Conservation (phyloP, 2,797 vertebrate species). For the Sebastes itinus region DNA sequence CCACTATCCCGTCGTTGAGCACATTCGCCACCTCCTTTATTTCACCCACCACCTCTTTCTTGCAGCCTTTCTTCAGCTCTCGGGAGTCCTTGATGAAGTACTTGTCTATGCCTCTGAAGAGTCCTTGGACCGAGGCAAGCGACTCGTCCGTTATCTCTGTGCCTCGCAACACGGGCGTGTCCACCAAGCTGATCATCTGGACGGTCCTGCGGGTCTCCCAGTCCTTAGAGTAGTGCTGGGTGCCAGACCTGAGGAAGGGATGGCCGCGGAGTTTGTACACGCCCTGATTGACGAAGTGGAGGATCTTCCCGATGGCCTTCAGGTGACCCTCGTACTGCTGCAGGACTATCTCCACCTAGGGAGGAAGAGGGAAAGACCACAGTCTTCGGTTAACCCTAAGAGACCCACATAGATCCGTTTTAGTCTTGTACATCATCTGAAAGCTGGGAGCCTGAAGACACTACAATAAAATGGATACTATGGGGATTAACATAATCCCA, state of each 20-base stretch:
- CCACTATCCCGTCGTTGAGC: conserved; percentile 72
- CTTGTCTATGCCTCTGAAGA: conserved; percentile 78
- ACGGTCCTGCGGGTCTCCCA: conserved; percentile 79
- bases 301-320: conserved; percentile 65
- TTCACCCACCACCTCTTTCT: conserved; percentile 71
- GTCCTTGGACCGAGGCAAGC: conserved; percentile 47
- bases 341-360: conserved; percentile 72
- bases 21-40: conserved; percentile 67
- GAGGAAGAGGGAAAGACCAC: neutral
- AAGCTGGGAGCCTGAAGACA: neutral
- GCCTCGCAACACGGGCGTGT: conserved; percentile 64
- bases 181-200: conserved; percentile 77
- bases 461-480: too few relatives aligned
- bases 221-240: conserved; percentile 76
- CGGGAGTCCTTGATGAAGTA: conserved; percentile 78
- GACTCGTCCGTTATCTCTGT: conserved; percentile 31
- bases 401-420: too few relatives aligned
- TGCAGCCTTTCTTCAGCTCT: conserved; percentile 78
- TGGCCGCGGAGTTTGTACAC: conserved; percentile 73
- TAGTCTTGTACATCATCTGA: neutral
- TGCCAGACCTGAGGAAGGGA: conserved; percentile 74
- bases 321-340: conserved; percentile 71
- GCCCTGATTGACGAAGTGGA: conserved; percentile 73
- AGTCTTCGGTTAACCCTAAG: neutral
- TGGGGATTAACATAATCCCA: too few relatives aligned